Base-by-base conservation (phyloP, 2,797 vertebrate species). In the Oreonectes daqikongensis region DNA sequence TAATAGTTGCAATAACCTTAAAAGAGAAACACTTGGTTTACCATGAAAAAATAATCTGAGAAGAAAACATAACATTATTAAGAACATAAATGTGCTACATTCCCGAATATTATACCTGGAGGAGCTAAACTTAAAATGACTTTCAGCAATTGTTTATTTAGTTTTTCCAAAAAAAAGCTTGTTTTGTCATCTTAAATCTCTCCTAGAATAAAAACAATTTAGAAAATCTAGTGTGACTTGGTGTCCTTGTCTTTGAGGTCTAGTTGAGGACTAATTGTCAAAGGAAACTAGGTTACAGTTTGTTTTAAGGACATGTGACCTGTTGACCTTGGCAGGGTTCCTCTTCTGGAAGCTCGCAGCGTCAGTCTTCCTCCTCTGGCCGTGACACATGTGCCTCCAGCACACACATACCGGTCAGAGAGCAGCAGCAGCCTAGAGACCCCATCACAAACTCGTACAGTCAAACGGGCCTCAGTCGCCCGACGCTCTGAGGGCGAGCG, bases 301-400 rank as follows among this genome's bases (percentile, higher is more conserved):
- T 91, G 90, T 87, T 93, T 89, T 89, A 83, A 89, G 92, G 92
- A 93, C 89, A 90, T 89, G 81, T 71, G 79, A 83, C 89, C 90
- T 74, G 18, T 12, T 85, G 88, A 91, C 91, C 91, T 89, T 86
- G 89, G 87, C 88, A 86, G 73, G 78, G 85, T 87, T 90, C 87
- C 89, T 85, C 82, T 85, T 87, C 82, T 17, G 78, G 77, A 89
- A 77, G 82, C 89, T 85, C 79, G 86, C 76, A 87, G 88, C 87
- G 55, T 67, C 70, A 73, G 32, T 64, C 76, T 48, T 57, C 77
- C 55, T 84, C 82, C 86, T 78, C 84, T 79, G 83, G 75, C 59
- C 73, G 11, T 81, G 74, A 68, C 24, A 72, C 61, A 20, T 38
- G 32, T 35, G 83, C 90, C 90, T 81, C 44, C 76, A 79, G 91